A percentile compares a stretch with the other conserved stretches of the same genome.
Conservation (phyloP, 2,797 vertebrate genomes). For the Synaphobranchus kaupii region DNA sequence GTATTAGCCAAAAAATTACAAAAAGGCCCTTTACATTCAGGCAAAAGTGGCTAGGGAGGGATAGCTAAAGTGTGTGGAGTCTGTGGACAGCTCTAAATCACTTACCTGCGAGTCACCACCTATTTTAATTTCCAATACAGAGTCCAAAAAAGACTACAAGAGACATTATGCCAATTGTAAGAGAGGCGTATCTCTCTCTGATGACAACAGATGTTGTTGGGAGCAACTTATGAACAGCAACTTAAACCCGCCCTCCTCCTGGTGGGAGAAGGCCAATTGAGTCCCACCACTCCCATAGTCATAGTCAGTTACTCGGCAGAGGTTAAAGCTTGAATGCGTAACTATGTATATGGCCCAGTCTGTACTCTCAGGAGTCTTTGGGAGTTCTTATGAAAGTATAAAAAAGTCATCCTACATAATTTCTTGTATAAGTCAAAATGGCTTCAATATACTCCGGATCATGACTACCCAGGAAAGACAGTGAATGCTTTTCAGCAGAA, state of each 20-base stretch:
- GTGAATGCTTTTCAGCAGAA: not conserved
- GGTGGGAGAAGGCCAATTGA: not conserved
- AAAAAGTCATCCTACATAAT: no score
- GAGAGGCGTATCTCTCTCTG: no score
- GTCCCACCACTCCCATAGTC: not conserved
- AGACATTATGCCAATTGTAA: not conserved
- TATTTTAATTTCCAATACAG: not conserved
- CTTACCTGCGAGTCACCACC: not conserved
- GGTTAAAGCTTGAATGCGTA: no score
- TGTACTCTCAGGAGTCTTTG: no score
- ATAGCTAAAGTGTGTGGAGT: not conserved
- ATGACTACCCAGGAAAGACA: not conserved
- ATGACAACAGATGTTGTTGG: no score
- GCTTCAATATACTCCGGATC: not conserved
- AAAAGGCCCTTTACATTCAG: no score
- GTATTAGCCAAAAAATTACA: no score
- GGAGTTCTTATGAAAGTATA: no score
- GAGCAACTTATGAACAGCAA: not conserved
- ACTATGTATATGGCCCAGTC: no score
- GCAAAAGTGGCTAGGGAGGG: not conserved
- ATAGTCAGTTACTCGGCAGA: not conserved
- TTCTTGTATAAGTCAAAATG: no score
- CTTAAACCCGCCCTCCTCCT: not conserved
- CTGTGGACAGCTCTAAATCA: not conserved
- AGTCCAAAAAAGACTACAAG: not conserved